These are phyloP conservation scores for Lepidurus apus DNA, from an alignment of 1,140 invertebrate genomes.

Conservation along the genomic window DNA sequence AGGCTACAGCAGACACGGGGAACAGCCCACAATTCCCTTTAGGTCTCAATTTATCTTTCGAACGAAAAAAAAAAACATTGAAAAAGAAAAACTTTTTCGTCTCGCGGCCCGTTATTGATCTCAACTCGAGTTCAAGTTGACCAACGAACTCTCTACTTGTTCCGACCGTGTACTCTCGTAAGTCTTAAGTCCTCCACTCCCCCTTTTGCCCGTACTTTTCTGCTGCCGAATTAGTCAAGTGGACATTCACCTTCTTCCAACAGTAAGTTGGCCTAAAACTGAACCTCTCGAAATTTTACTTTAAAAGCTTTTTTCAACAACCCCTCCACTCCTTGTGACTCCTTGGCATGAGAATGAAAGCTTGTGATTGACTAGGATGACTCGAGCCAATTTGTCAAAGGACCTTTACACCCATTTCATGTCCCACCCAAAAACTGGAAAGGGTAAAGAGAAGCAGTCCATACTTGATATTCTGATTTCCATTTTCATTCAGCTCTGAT, in stretches of 20 bases:
- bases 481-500: no score
- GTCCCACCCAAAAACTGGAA: no score
- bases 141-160: not conserved
- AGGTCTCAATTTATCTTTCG: slow-evolving; percentile 16
- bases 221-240: not conserved
- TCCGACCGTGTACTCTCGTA: not conserved
- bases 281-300: not conserved
- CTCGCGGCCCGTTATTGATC: slow-evolving; percentile 17
- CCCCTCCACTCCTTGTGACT: not conserved
- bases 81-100: not conserved
- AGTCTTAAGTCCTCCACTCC: not conserved
- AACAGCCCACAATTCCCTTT: slow-evolving; percentile 14
- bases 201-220: not conserved
- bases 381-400: no score
- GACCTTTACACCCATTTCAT: no score
- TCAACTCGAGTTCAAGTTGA: not conserved
- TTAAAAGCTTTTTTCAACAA: not conserved
- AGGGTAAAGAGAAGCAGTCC: no score
- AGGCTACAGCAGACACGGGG: not conserved
- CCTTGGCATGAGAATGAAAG: no score
- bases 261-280: not conserved
- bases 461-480: no score
- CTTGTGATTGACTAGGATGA: no score
- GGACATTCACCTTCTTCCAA: not conserved
- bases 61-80: no score